Conservation (phyloP, 2,888 invertebrate species). For the Phengaris arion region DNA sequence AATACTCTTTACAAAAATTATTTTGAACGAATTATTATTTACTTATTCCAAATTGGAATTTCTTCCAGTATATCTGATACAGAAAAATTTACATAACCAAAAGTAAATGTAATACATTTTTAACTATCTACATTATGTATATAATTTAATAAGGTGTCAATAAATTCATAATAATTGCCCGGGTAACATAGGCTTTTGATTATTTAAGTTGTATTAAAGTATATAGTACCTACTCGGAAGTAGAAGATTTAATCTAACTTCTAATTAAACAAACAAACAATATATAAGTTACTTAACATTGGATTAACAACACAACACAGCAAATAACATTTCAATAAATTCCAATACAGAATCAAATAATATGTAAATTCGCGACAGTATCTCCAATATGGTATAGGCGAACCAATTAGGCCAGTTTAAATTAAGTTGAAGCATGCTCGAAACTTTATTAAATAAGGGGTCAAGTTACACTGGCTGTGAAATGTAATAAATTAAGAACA, state of each 20-base stretch:
- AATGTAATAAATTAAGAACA: constrained; percentile 46
- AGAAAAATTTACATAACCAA: too few relatives aligned
- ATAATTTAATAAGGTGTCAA: too few relatives aligned
- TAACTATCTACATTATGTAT: too few relatives aligned
- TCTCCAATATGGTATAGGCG: background rate
- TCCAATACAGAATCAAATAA: background rate
- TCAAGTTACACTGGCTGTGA: constrained; percentile 47
- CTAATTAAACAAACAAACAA: background rate
- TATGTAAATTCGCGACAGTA: background rate
- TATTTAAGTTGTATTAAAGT: too few relatives aligned
- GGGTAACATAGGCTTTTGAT: too few relatives aligned
- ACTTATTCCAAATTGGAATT: too few relatives aligned
- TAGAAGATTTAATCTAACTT: background rate
- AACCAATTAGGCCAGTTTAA: background rate
- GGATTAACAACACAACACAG: background rate
- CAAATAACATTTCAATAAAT: background rate
- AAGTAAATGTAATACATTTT: too few relatives aligned
- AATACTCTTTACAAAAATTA: too few relatives aligned
- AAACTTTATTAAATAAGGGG: constrained; percentile 46
- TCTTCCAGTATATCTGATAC: too few relatives aligned
- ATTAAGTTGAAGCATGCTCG: background rate
- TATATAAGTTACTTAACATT: background rate
- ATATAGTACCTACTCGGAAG: too few relatives aligned
- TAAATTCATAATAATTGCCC: too few relatives aligned
- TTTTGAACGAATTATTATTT: too few relatives aligned